Base-by-base conservation (phyloP, 1,140 invertebrate genomes). In the Drosophila lacertosa region DNA sequence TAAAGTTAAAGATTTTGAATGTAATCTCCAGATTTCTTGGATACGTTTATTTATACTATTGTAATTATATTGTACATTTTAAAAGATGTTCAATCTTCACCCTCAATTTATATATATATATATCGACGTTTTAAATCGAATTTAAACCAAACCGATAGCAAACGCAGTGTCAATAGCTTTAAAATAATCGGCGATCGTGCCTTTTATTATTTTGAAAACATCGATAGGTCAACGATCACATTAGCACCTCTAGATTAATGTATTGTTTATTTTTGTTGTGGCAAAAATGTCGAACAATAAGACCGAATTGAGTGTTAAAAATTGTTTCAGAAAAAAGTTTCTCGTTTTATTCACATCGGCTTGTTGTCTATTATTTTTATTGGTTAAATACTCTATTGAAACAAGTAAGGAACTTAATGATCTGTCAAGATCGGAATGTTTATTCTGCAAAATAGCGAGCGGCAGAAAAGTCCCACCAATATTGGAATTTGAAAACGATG, bases 401-500 rank as follows among this genome's bases (percentile, higher is more conserved):
- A 24, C 18, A 18, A 18, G 20, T 22, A 42, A 10, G 1, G 26
- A 42, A n/a, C 37, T 24, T 11, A 47, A 57, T n/a, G 4, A n/a
- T 24, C 7, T n/a, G 22, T n/a, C 51, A 5, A n/a, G 3, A 9
- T 33, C 62, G 1, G n/a, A 67, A 26, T 86, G 95, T 84, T 92
- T 96, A 67, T 96, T 96, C 86, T 96, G 96, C 78, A 94, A 95
- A 80, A 96, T 96, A 51, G 91, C 93, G 20, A 92, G 93, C 45
- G 94, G 94, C 22, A 91, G 92, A 51, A 68, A 90, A 22, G 92
- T 93, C 42, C 90, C 93, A 2, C 93, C 93, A 0, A 92, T 94
- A 63, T 93, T 94, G 47, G 89, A 92, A 66, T 93, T 92, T 74
- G 93, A 98, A 94, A 95, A 97, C 89, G 95, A 97, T 1, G 93